A percentile compares a stretch with the other conserved stretches of the same genome.
Evolutionary conservation across 1,140 invertebrate species (phyloP).

Genomic region (Drosophila setifemur): DNA sequence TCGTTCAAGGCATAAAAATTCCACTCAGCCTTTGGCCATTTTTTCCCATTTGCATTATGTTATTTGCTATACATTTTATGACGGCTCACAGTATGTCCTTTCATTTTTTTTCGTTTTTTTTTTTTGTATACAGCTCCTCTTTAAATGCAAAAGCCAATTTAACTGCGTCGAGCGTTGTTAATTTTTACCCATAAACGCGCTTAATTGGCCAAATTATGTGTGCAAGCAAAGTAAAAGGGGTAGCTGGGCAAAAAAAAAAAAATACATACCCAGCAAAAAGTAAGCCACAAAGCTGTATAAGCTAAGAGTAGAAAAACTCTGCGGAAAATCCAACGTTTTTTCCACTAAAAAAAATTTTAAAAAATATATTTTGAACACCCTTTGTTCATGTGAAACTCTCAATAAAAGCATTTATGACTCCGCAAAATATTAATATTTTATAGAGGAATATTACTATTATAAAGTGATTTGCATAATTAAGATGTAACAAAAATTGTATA

Average conservation of each 20-base stretch:
- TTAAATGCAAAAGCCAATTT: slow-evolving; percentile 27
- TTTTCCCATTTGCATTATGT: slow-evolving; percentile 61
- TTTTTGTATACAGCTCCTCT: slow-evolving; percentile 8
- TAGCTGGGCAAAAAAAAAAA: not conserved
- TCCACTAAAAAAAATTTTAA: not conserved
- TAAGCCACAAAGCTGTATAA: slow-evolving; percentile 9
- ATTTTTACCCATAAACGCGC: slow-evolving; percentile 59
- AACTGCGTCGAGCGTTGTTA: slow-evolving; percentile 28
- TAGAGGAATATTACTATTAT: no score
- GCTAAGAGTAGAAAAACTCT: not conserved
- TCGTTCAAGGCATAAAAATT: slow-evolving; percentile 49
- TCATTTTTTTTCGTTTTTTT: not conserved
- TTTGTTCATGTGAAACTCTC: no score
- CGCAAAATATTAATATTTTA: no score
- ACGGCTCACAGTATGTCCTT: not conserved
- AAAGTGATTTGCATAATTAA: no score
- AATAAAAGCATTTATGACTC: no score
- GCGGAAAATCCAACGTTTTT: slow-evolving; percentile 8
- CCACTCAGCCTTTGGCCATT: slow-evolving; percentile 38
- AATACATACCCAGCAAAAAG: slow-evolving; percentile 26
- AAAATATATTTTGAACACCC: not conserved
- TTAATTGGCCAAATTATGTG: slow-evolving; percentile 65
- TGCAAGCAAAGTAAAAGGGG: slow-evolving; percentile 30
- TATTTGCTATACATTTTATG: slow-evolving; percentile 72
- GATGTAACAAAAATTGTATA: no score